Evolutionary conservation across 2,888 invertebrate genomes (phyloP).

Genomic region (Notocelia uddmanniana): DNA sequence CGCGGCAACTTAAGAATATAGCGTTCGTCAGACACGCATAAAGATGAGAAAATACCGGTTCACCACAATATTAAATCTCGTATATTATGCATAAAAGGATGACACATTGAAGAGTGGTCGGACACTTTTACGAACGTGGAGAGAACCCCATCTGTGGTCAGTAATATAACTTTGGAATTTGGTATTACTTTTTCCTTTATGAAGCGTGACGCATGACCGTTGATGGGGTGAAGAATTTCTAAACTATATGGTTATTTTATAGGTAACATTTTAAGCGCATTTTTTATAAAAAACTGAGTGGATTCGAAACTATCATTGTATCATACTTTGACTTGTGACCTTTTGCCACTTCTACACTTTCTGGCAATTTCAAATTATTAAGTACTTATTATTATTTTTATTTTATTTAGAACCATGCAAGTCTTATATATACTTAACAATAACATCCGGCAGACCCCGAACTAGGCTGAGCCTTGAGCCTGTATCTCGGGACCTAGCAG

Average conservation of each 20-base stretch:
- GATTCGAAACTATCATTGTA: too few species aligned
- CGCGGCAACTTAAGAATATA: not conserved
- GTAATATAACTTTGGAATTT: slow-evolving; percentile 35
- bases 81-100: slow-evolving; percentile 22
- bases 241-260: not conserved
- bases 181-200: slow-evolving; percentile 34
- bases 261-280: not conserved
- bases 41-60: slow-evolving; percentile 4
- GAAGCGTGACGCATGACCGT: slow-evolving; percentile 28
- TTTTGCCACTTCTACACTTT: too few species aligned
- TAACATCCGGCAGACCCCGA: too few species aligned
- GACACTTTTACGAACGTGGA: slow-evolving; percentile 14
- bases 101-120: slow-evolving; percentile 25
- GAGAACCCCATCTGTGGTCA: slow-evolving; percentile 33
- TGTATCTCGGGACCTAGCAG: too few species aligned
- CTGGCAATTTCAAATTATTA: too few species aligned
- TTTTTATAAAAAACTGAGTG: too few species aligned
- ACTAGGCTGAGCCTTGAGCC: too few species aligned
- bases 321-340: too few species aligned
- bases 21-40: not conserved
- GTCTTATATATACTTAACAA: too few species aligned
- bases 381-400: too few species aligned
- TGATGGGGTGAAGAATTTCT: not conserved
- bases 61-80: slow-evolving; percentile 19
- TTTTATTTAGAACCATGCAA: too few species aligned